phyloP scores from a whole-genome alignment of 2,113 vertebrate species.

The Alectura lathami region DNA sequence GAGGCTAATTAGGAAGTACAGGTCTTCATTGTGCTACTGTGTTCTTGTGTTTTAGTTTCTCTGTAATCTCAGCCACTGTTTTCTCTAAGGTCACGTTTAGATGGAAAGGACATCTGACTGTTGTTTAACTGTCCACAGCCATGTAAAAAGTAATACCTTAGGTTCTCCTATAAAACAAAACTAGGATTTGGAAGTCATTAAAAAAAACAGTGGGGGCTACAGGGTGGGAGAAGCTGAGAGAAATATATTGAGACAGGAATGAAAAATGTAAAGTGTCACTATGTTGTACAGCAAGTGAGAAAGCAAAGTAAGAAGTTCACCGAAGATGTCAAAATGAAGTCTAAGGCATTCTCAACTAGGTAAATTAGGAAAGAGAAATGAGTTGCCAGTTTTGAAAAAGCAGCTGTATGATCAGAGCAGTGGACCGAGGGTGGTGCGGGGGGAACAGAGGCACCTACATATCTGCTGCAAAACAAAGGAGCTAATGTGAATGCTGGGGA shows the following conservation, averaged over 20 bases:
- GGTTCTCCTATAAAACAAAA: neutral
- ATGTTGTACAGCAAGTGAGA: neutral
- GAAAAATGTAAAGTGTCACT: neutral
- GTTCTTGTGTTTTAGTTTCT: neutral
- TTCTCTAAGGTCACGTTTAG: neutral
- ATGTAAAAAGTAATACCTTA: neutral
- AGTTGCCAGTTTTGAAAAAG: neutral
- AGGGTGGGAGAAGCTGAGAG: neutral
- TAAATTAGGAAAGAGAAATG: neutral
- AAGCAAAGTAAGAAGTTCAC: neutral
- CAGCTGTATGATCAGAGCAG: neutral
- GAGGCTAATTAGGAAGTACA: neutral
- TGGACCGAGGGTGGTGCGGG: neutral
- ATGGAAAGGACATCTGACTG: neutral
- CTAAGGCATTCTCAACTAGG: neutral
- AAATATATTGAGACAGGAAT: neutral
- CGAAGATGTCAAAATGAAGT: neutral
- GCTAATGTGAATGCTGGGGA: neutral
- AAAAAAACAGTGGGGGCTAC: accelerated
- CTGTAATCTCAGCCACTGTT: conserved; percentile 15
- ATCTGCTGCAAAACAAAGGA: neutral
- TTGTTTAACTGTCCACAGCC: neutral
- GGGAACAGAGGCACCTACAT: neutral
- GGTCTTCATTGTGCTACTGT: neutral
- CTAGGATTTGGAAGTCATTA: neutral